Evolutionary conservation across 2,113 vertebrate species (phyloP), one percentile per base, ranked within the genome.

Genomic region (Corythornis madagascariensis): DNA sequence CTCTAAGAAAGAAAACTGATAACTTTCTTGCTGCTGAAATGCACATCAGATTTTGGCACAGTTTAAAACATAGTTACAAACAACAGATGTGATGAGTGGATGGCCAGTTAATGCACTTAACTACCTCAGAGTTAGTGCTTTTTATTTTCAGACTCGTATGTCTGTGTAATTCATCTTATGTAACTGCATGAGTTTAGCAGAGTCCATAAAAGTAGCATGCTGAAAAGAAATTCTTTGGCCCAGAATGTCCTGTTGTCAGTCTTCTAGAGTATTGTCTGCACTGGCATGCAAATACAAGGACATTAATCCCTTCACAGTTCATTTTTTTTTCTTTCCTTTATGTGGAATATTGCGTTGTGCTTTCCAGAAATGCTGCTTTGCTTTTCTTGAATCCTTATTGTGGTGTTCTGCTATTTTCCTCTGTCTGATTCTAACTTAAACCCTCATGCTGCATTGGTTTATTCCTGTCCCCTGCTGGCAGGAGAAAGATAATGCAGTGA

Each of bases 401-500:
- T 80, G 26, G 64, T 65, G 0, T 65, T 45, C 57, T 79, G 10
- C 55, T 42, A 2, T 52, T 78, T 35, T 66, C 31, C 28, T 73
- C 18, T 75, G 18, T 75, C 42, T 57, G 47, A 33, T 26, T 64
- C 8, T 18, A 12, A 38, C 79, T 72, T 52, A 78, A 92, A 61
- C 28, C 10, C 14, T 78, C 21, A 2, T 9, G 8, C 83, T 90
- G 14, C 52, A 8, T 87, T 64, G 59, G 28, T 57, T 89, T 72
- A 13, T 88, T 83, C 40, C 88, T 91, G 82, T 72, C 89, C 79
- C 47, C 87, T 94, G 72, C 60, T 83, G 89, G 73, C 76, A 83
- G 76, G 38, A 89, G 13, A 59, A 25, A 2, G 2, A 13, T 48
- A 86, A 70, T 87, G 53, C 79, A 86, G 13, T 50, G 11, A 42